Evolutionary conservation across 2,797 vertebrate genomes (phyloP).

Genomic region (Myotis planiceps): DNA sequence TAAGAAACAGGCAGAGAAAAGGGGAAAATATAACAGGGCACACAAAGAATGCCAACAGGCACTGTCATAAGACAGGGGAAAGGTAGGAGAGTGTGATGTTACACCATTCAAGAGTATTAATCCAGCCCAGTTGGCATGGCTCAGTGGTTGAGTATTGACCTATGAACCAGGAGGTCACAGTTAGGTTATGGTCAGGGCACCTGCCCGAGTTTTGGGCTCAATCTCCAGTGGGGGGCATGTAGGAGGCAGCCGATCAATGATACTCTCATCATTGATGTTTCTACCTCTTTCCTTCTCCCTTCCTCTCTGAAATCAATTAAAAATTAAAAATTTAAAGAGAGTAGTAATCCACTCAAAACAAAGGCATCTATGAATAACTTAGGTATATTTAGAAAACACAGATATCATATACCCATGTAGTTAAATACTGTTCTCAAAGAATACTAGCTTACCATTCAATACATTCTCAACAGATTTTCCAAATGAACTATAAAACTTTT

Average conservation of each 20-base stretch:
- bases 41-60: background rate
- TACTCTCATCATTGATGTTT: no score
- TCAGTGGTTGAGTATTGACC: no score
- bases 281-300: no score
- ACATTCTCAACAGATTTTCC: background rate
- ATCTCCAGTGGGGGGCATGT: no score
- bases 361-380: background rate
- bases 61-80: background rate
- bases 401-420: background rate
- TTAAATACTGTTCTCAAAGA: background rate
- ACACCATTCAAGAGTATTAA: background rate
- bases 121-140: no score
- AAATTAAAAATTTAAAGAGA: background rate
- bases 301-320: no score
- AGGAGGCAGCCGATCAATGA: no score
- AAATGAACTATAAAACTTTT: slow-evolving; percentile 27
- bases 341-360: background rate
- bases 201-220: no score
- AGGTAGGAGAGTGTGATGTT: background rate
- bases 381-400: background rate
- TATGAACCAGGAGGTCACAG: no score
- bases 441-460: background rate
- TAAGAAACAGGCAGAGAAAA: background rate
- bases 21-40: background rate
- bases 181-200: no score